Conservation (phyloP, 2,888 invertebrate species). For the Drosophila rubida region DNA sequence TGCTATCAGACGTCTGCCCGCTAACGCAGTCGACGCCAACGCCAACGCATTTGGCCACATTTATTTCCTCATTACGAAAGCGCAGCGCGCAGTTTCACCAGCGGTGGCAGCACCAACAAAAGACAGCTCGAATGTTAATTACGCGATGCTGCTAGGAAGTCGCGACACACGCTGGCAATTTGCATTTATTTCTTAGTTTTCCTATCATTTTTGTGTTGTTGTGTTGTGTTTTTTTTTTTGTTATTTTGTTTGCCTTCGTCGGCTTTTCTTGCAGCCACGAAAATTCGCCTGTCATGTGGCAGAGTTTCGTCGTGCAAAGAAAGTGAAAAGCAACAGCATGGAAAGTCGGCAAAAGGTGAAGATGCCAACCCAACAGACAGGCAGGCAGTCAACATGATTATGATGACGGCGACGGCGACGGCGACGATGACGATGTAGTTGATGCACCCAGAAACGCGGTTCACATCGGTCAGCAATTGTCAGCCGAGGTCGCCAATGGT, state of each 20-base stretch:
- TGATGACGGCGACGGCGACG: slow-evolving; percentile 39
- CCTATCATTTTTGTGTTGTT: slow-evolving; percentile 22
- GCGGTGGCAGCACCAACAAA: slow-evolving; percentile 39
- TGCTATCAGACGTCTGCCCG: slow-evolving; percentile 43
- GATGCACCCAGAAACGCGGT: slow-evolving; percentile 41
- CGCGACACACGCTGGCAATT: slow-evolving; percentile 69
- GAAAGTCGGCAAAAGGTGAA: slow-evolving; percentile 73
- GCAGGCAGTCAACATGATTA: slow-evolving; percentile 5
- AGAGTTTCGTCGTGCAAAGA: slow-evolving; percentile 71
- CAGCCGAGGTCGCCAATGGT: slow-evolving; percentile 39
- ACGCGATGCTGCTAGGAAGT: slow-evolving; percentile 77
- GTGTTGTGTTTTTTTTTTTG: slow-evolving; percentile 18
- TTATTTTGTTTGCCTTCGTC: no score
- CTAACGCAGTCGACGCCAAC: background rate
- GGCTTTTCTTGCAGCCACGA: slow-evolving; percentile 29
- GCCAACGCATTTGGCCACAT: slow-evolving; percentile 73
- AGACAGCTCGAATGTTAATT: slow-evolving; percentile 68
- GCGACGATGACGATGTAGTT: slow-evolving; percentile 51
- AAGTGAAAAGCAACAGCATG: slow-evolving; percentile 71
- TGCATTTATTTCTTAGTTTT: slow-evolving; percentile 58
- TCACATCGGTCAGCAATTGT: slow-evolving; percentile 62
- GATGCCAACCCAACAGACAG: slow-evolving; percentile 46
- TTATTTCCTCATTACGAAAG: slow-evolving; percentile 78
- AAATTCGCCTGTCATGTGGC: slow-evolving; percentile 59
- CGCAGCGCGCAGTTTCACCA: slow-evolving; percentile 53